These are phyloP conservation scores for Oxyura jamaicensis DNA, from an alignment of 2,113 vertebrate species.

Conservation along the genomic window DNA sequence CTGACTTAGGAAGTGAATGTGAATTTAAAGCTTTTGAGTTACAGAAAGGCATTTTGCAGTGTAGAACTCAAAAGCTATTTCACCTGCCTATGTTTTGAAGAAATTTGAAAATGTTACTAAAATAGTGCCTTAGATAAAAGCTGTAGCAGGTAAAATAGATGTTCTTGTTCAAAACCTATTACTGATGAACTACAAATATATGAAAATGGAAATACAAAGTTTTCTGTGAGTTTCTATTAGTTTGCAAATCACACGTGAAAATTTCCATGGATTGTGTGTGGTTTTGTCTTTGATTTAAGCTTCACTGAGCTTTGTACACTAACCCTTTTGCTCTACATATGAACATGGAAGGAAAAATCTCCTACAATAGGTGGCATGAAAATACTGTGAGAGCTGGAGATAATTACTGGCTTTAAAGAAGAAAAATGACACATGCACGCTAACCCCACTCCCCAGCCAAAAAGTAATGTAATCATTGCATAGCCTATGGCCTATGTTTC, in stretches of 20 bases:
- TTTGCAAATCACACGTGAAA: background rate
- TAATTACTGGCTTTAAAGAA: background rate
- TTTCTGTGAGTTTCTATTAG: background rate
- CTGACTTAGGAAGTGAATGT: background rate
- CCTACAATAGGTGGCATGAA: background rate
- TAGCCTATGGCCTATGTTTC: background rate
- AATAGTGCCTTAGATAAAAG: background rate
- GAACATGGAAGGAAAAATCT: background rate
- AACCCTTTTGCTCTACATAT: background rate
- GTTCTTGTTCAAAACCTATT: background rate
- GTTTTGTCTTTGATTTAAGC: background rate
- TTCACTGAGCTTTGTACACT: background rate
- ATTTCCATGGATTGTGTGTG: background rate
- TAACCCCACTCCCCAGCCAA: rapidly evolving
- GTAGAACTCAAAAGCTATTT: background rate
- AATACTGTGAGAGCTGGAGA: background rate
- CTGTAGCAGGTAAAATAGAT: background rate
- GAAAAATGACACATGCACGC: background rate
- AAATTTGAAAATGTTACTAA: background rate
- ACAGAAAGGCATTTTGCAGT: background rate
- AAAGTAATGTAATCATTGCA: background rate
- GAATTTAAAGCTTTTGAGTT: background rate
- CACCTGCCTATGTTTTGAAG: background rate
- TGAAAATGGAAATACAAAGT: background rate
- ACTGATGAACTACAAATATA: background rate